Base-by-base conservation (phyloP, 2,113 vertebrate genomes). In the Catharus bicknelli region DNA sequence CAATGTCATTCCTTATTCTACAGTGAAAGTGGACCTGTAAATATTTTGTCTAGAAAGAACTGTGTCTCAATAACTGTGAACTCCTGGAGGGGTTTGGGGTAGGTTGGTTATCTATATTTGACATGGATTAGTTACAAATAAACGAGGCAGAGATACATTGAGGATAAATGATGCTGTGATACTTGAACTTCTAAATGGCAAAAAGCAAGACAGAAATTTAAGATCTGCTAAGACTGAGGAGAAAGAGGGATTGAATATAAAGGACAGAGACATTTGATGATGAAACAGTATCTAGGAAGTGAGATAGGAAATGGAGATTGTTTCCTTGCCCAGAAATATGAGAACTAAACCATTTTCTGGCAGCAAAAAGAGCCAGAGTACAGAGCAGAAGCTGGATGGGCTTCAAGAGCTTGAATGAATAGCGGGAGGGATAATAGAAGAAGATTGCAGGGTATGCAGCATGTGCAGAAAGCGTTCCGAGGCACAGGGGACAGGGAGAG, bases 401-500 rank as follows among this genome's bases (percentile, higher is more conserved):
- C 90, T 95, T 96, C 95, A 95, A 95, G 79, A 93, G 93, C 72
- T 69, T 90, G 92, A 58, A 77, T 90, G 79, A 95, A 93, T 90
- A 94, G 95, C 23, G 0, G 13, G 79, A 96, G 43, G 92, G 59
- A 91, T 83, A 95, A 95, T 90, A 90, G 67, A 36, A 83, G 91
- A 96, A 95, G 90, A 95, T 93, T 95, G 88, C 92, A 91, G 95
- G 93, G 90, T 90, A 69, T 25, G 79, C 90, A 91, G 78, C 27
- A 1, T 88, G 75, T 80, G 54, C 82, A 90, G 90, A 93, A 90
- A 88, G 90, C 3, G 0, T 91, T 82, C 43, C 0, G 75, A 94
- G 85, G 67, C 88, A 83, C n/a, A 29, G 68, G 58, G 69, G 58
- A 81, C 15, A 45, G 59, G 67, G 62, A 76, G 85, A 87, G 72